phyloP scores from a whole-genome alignment of 2,888 invertebrate genomes.

The Lasioglossum malachurum region DNA sequence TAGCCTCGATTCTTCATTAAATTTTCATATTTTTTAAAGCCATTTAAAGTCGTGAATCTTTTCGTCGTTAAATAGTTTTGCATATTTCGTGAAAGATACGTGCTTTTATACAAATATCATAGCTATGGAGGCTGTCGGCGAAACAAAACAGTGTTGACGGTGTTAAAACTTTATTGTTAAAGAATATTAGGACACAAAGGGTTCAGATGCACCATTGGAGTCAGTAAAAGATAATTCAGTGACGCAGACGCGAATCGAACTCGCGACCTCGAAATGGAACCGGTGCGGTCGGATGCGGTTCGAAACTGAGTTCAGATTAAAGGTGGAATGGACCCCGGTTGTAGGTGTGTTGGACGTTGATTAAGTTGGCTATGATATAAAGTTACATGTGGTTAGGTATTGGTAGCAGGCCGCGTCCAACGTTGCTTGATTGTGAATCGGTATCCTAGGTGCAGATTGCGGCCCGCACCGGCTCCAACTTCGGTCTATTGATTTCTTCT shows the following conservation, averaged over 20 bases:
- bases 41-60: neutral
- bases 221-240: neutral
- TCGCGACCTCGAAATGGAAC: constrained; percentile 32
- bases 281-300: constrained; percentile 51
- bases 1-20: neutral
- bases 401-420: constrained; percentile 13
- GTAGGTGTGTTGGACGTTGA: constrained; percentile 61
- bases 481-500: constrained; percentile 60
- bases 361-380: constrained; percentile 63
- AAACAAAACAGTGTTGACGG: neutral
- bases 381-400: constrained; percentile 57
- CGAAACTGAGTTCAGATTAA: constrained; percentile 49
- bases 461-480: constrained; percentile 44
- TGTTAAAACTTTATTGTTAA: neutral
- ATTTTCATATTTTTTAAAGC: neutral
- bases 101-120: neutral
- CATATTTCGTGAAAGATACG: neutral
- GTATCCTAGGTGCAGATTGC: constrained; percentile 61
- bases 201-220: neutral
- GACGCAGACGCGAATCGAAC: constrained; percentile 26
- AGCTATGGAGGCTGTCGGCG: neutral
- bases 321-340: constrained; percentile 41
- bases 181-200: neutral
- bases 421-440: constrained; percentile 54
- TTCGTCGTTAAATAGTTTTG: neutral